Evolutionary conservation across 2,888 invertebrate genomes (phyloP), one percentile per base, ranked within the genome.

Genomic region (Campoplex nolae): DNA sequence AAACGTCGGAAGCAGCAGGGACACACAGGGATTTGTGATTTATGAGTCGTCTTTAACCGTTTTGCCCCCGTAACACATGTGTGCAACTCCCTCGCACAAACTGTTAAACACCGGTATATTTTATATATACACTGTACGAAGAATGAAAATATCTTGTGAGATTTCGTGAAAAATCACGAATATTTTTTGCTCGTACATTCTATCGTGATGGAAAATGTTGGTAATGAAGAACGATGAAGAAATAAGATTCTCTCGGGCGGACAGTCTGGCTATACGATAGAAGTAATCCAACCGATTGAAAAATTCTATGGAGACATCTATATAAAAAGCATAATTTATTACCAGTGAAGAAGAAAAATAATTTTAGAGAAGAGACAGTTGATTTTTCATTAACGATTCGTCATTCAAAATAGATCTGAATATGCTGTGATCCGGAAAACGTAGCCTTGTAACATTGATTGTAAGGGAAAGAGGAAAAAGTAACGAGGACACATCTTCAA

Each of bases 11-110:
- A 76, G 86, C 86, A 86, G 74, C 74, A 35, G 86, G 70, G 62
- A 67, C 81, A 67, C 81, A 62, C 58, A 74, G 70, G 65, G 84
- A 88, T 86, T 87, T 76, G 62, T 89, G 88, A 89, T 89, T 89
- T 88, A 88, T 87, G 81, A 73, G 68, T 84, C 74, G 51, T 84
- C 77, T 81, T 78, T 67, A 58, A 23, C 70, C 56, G 38, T 54
- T 77, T 42, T 23, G 0, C 23, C 0, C 18, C 32, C 81, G 18
- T 54, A 48, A 54, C 45, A 45, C 62, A 58, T 65, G 16, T 65
- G 16, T 79, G 18, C 75, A 54, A 70, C 67, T 54, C 54, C 23
- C 38, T 32, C 54, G 23, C 77, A 48, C 35, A 68, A 67, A 23
- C 51, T 51, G 23, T 54, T 16, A 23, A 35, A 35, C 23, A 67